A percentile compares a stretch with the other conserved stretches of the same genome.
Evolutionary conservation across 2,797 vertebrate species (phyloP).

Genomic region (Taenioides sp.): DNA sequence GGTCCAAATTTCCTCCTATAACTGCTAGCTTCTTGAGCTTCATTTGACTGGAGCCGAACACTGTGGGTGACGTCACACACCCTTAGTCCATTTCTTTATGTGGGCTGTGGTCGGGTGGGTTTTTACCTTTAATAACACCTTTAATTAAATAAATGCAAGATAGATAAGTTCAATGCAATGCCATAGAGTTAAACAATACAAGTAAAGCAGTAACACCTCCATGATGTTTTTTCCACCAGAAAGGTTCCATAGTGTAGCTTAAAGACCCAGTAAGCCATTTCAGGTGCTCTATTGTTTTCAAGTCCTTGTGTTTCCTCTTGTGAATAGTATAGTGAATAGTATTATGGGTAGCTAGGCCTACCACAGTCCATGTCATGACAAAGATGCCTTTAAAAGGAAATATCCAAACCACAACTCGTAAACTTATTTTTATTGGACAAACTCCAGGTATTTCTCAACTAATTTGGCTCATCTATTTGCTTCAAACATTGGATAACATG

Average conservation of each 20-base stretch:
- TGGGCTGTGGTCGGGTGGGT: too few relatives aligned
- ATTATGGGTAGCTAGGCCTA: conserved; percentile 18
- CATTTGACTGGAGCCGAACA: too few relatives aligned
- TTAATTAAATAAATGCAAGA: neutral
- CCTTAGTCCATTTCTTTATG: too few relatives aligned
- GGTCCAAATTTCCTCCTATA: too few relatives aligned
- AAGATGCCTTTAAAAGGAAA: conserved; percentile 42
- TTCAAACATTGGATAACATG: neutral
- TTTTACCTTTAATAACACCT: neutral
- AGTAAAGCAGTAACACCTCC: neutral
- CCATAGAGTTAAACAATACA: neutral
- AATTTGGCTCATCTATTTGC: conserved; percentile 15
- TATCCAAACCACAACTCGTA: neutral
- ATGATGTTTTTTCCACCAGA: neutral
- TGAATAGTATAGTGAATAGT: neutral
- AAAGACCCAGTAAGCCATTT: conserved; percentile 47
- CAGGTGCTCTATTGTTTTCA: conserved; percentile 64
- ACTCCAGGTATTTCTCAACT: conserved; percentile 13
- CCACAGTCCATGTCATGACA: conserved; percentile 4
- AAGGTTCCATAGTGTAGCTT: neutral
- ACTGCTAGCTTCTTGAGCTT: too few relatives aligned
- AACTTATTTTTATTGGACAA: conserved; percentile 26
- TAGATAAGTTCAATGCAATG: neutral
- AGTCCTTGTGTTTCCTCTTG: conserved; percentile 22
- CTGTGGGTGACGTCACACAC: too few relatives aligned